Conservation (phyloP, 2,888 invertebrate species). For the Andrena praecox region DNA sequence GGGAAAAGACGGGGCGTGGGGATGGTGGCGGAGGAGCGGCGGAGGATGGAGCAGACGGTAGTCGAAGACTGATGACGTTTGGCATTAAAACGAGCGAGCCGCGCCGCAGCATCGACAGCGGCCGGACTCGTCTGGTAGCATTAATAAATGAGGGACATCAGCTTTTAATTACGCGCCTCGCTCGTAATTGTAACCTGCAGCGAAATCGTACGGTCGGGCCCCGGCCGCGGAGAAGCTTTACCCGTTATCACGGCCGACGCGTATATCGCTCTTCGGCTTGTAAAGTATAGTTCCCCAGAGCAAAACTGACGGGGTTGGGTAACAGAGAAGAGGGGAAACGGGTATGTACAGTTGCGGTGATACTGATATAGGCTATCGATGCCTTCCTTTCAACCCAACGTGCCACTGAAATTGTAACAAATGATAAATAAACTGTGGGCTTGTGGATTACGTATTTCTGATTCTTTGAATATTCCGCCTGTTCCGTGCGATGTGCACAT, state of each 20-base stretch:
- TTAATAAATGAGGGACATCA: conserved; percentile 71
- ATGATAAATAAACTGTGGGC: too few relatives aligned
- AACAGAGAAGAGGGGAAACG: too few relatives aligned
- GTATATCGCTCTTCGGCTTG: background rate
- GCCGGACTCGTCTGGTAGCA: conserved; percentile 61
- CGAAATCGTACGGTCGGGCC: conserved; percentile 62
- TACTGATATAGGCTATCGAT: too few relatives aligned
- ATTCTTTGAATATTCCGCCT: too few relatives aligned
- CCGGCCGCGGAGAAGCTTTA: conserved; percentile 51
- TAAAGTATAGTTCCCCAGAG: too few relatives aligned
- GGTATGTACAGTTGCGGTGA: too few relatives aligned
- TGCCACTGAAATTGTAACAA: too few relatives aligned
- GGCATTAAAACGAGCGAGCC: conserved; percentile 67
- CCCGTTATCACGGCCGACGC: conserved; percentile 56
- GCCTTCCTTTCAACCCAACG: too few relatives aligned
- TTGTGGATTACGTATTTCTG: too few relatives aligned
- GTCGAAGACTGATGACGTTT: conserved; percentile 68
- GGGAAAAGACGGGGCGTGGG: background rate
- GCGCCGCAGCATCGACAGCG: conserved; percentile 48
- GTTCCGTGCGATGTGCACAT: too few relatives aligned
- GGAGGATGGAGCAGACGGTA: conserved; percentile 25
- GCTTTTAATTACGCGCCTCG: conserved; percentile 71
- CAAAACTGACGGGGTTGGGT: too few relatives aligned
- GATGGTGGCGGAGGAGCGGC: background rate
- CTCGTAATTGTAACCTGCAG: conserved; percentile 72